phyloP scores from a whole-genome alignment of 2,113 vertebrate genomes.

The Gnathonemus longibarbis region DNA sequence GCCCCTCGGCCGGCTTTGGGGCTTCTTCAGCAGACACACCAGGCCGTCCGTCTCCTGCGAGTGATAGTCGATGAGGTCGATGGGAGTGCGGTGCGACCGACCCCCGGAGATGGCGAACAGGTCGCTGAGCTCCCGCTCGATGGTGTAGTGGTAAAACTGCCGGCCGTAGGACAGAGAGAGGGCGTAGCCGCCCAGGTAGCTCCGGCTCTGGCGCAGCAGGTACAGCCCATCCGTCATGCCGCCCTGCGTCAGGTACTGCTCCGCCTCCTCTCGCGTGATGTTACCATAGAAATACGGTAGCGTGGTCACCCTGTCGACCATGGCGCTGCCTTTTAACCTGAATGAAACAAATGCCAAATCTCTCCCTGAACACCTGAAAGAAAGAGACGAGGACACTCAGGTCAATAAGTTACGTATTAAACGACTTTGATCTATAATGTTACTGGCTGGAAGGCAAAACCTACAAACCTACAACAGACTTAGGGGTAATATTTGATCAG shows the following conservation, averaged over 20 bases:
- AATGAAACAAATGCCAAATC: neutral
- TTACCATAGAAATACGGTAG: constrained; percentile 88
- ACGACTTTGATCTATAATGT: neutral
- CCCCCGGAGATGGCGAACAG: constrained; percentile 83
- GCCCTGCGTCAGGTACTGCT: constrained; percentile 72
- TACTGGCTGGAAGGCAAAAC: neutral
- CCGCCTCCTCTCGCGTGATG: constrained; percentile 88
- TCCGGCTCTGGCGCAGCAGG: constrained; percentile 86
- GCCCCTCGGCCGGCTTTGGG: constrained; percentile 73
- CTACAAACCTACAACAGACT: neutral
- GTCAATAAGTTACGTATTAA: neutral
- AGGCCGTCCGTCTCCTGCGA: constrained; percentile 80
- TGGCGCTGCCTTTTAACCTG: constrained; percentile 5
- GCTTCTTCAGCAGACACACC: constrained; percentile 75
- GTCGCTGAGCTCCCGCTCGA: constrained; percentile 78
- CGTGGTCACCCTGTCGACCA: constrained; percentile 61
- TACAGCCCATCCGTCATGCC: constrained; percentile 72
- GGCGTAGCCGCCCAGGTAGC: constrained; percentile 84
- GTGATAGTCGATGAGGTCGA: constrained; percentile 82
- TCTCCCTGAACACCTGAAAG: constrained; percentile 1
- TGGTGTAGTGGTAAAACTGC: constrained; percentile 87
- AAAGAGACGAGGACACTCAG: neutral
- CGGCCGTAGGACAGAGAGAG: constrained; percentile 68
- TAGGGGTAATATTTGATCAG: neutral
- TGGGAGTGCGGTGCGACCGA: constrained; percentile 69